phyloP scores from a whole-genome alignment of 2,888 invertebrate species.

The Lochmaea capreae region DNA sequence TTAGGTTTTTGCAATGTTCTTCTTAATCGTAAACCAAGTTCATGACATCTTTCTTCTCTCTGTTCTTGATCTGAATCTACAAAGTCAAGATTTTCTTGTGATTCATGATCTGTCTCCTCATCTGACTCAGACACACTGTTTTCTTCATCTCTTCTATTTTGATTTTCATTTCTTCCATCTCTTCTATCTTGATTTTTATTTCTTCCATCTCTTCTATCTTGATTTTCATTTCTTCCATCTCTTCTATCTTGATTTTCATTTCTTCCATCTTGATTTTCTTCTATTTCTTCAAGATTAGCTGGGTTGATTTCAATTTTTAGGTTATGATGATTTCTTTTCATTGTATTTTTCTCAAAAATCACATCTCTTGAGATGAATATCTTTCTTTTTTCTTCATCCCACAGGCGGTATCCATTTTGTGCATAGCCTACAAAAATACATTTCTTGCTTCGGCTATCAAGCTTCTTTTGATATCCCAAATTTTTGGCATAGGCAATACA shows the following conservation, averaged over 20 bases:
- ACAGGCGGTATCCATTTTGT: background rate
- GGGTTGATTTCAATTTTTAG: background rate
- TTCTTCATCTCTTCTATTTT: background rate
- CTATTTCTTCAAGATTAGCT: background rate
- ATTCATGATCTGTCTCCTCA: no score
- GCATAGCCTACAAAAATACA: background rate
- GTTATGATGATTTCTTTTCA: background rate
- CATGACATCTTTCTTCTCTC: no score
- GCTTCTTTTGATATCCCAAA: no score
- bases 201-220: background rate
- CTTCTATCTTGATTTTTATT: background rate
- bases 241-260: background rate
- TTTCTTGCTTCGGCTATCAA: background rate
- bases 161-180: background rate
- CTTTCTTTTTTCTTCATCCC: background rate
- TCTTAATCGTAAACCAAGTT: no score
- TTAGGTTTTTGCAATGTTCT: no score
- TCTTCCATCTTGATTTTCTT: background rate
- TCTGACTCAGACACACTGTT: no score
- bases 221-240: background rate
- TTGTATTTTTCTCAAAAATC: background rate
- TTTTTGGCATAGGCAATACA: background rate
- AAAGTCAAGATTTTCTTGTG: no score
- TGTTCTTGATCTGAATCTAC: no score
- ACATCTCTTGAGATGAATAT: conserved; percentile 1